These are phyloP conservation scores for Eublepharis macularius DNA, from an alignment of 2,113 vertebrate species.

Conservation along the genomic window DNA sequence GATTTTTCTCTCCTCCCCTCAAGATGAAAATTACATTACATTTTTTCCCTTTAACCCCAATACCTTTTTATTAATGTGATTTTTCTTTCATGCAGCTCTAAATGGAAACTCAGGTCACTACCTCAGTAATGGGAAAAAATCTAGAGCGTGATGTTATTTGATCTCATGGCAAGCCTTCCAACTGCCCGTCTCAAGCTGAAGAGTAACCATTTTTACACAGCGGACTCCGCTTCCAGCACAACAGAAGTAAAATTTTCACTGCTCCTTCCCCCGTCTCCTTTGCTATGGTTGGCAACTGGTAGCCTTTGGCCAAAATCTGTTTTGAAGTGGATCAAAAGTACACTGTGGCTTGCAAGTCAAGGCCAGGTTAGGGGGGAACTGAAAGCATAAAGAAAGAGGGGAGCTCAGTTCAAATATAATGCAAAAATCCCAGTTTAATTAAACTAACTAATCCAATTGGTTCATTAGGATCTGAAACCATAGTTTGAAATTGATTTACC, in stretches of 20 bases:
- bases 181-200: background rate
- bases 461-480: no score
- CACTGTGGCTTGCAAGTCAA: background rate
- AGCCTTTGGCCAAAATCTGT: background rate
- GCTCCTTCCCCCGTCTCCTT: background rate
- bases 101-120: background rate
- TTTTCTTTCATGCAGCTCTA: conserved; percentile 6
- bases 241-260: fast-evolving
- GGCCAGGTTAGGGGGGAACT: background rate
- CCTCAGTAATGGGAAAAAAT: background rate
- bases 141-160: background rate
- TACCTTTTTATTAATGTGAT: conserved; percentile 9
- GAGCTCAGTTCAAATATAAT: no score
- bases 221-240: background rate
- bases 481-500: no score
- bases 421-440: no score
- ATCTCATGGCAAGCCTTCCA: background rate
- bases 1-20: background rate
- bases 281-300: fast-evolving
- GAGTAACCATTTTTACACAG: background rate
- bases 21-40: conserved; percentile 15
- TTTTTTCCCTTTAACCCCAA: conserved; percentile 25
- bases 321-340: background rate
- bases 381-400: no score
- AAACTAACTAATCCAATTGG: no score